Evolutionary conservation across 2,113 vertebrate species (phyloP).

Genomic region (Ophiodon elongatus): DNA sequence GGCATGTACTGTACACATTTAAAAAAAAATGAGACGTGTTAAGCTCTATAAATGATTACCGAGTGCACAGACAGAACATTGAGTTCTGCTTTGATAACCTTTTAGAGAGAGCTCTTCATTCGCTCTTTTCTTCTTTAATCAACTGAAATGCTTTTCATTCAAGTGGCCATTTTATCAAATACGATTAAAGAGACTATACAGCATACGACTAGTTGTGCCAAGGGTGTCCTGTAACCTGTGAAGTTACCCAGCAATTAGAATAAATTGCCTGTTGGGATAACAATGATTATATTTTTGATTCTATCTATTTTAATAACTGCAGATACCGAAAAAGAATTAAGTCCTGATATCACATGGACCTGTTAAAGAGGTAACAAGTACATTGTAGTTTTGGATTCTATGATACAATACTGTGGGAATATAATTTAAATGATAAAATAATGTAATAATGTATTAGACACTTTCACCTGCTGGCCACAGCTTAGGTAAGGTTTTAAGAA

Average conservation of each 20-base stretch:
- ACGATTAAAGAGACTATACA: conserved; percentile 40
- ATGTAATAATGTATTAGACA: not conserved
- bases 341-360: not conserved
- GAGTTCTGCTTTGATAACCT: conserved; percentile 59
- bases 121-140: conserved; percentile 60
- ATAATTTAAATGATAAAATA: not conserved
- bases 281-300: conserved; percentile 2
- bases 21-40: conserved; percentile 13
- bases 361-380: not conserved
- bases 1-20: not conserved
- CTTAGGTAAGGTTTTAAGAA: conserved; percentile 1
- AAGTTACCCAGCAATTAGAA: not conserved
- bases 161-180: conserved; percentile 66
- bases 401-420: not conserved
- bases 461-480: conserved; percentile 4
- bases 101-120: conserved; percentile 64
- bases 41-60: conserved; percentile 20
- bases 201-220: conserved; percentile 25
- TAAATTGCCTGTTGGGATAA: not conserved
- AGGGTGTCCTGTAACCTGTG: conserved; percentile 25
- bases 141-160: conserved; percentile 60
- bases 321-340: not conserved
- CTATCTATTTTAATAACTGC: not conserved
- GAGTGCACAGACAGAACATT: conserved; percentile 1
- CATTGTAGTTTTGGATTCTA: not conserved